Evolutionary conservation across 2,797 vertebrate species (phyloP).

Genomic region (Urocyon cinereoargenteus): DNA sequence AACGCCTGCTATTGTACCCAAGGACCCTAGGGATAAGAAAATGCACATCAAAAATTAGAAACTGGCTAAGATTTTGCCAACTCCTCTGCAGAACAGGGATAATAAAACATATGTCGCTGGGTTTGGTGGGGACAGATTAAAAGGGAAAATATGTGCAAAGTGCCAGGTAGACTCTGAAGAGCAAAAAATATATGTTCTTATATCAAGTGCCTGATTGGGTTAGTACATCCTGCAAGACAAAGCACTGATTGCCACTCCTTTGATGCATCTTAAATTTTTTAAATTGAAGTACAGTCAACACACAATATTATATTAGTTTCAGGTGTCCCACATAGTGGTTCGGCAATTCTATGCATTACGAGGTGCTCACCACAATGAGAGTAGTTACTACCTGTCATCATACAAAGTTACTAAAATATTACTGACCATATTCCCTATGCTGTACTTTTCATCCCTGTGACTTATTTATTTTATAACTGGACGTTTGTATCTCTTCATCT

Average conservation of each 20-base stretch:
- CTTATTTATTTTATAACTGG: neutral
- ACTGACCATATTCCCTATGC: neutral
- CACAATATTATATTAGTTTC: neutral
- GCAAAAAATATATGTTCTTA: neutral
- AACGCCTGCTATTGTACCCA: neutral
- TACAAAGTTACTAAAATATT: neutral
- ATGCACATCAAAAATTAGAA: neutral
- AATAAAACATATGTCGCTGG: neutral
- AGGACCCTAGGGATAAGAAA: neutral
- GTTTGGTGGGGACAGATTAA: neutral
- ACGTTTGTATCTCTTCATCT: neutral
- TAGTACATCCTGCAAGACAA: neutral
- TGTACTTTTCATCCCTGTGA: neutral
- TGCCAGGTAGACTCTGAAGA: neutral
- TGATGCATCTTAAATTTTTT: neutral
- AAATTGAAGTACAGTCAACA: neutral
- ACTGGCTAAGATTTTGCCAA: neutral
- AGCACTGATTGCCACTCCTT: neutral
- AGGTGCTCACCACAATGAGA: neutral
- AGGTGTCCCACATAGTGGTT: neutral
- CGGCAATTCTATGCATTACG: too few species aligned
- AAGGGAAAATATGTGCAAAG: neutral
- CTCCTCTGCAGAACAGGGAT: neutral
- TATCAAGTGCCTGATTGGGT: neutral
- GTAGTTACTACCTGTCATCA: neutral